Evolutionary conservation across 2,113 vertebrate genomes (phyloP).

Genomic region (Gopherus evgoodei): DNA sequence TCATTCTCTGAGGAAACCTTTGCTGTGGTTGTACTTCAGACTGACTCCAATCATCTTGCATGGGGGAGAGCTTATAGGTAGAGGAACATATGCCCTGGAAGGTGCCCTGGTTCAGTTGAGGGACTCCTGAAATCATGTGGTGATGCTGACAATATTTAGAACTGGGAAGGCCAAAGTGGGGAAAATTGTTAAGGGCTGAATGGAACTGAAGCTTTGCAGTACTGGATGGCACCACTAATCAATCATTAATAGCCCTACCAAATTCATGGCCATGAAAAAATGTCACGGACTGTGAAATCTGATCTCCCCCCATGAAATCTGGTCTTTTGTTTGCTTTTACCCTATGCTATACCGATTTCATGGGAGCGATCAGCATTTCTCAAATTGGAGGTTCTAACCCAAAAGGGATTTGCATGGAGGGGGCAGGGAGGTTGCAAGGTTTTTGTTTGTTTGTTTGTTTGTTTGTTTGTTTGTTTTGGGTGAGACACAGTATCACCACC

Average conservation of each 20-base stretch:
- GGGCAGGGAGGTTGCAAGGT: no score
- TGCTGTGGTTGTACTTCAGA: neutral
- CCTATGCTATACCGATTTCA: no score
- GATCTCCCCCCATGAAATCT: no score
- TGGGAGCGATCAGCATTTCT: no score
- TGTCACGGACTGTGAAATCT: no score
- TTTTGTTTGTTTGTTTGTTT: no score
- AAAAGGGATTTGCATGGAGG: no score
- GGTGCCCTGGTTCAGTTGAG: constrained; percentile 20
- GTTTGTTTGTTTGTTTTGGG: no score
- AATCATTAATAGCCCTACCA: accelerated
- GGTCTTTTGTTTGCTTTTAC: no score
- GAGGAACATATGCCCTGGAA: constrained; percentile 1
- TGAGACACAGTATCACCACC: no score
- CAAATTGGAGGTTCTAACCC: no score
- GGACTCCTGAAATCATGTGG: neutral
- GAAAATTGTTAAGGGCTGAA: neutral
- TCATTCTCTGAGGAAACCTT: neutral
- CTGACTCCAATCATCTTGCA: neutral
- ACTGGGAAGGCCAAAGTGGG: neutral
- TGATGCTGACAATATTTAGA: neutral
- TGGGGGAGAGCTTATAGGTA: constrained; percentile 6
- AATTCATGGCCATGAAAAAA: no score
- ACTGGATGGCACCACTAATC: neutral
- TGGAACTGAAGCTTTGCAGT: accelerated